These are phyloP conservation scores for Malurus cyaneus DNA, from an alignment of 2,113 vertebrate genomes.

Conservation along the genomic window DNA sequence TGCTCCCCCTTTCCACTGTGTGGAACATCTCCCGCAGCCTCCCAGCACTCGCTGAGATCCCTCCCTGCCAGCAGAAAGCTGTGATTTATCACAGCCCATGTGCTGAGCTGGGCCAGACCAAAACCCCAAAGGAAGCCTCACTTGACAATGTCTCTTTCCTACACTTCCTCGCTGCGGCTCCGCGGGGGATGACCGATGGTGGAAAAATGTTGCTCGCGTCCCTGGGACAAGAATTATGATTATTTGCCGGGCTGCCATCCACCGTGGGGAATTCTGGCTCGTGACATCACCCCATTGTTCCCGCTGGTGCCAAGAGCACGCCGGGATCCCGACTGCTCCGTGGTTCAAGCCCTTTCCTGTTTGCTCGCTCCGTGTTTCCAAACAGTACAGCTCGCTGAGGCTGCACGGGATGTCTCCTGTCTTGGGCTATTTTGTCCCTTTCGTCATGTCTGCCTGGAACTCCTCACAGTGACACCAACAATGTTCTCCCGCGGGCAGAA, in stretches of 20 bases:
- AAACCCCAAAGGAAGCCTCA: constrained; percentile 34
- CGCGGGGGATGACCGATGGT: neutral
- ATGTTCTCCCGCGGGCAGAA: neutral
- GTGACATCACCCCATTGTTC: constrained; percentile 61
- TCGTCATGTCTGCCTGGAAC: constrained; percentile 49
- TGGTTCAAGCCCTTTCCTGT: constrained; percentile 38
- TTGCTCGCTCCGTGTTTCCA: constrained; percentile 10
- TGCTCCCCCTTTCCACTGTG: neutral
- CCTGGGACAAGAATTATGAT: neutral
- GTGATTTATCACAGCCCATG: constrained; percentile 5
- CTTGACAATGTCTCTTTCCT: constrained; percentile 42
- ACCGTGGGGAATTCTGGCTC: constrained; percentile 8
- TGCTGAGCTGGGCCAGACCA: neutral
- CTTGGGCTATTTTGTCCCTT: constrained; percentile 43
- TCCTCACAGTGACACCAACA: constrained; percentile 15
- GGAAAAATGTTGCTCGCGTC: constrained; percentile 36
- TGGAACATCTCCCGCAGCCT: neutral
- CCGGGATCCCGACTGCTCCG: neutral
- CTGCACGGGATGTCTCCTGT: constrained; percentile 14
- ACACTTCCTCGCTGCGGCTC: constrained; percentile 9
- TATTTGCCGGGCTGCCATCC: constrained; percentile 19
- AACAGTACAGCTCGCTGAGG: neutral
- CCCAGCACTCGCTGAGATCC: neutral
- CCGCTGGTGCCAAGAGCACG: neutral
- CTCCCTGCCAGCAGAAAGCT: neutral